Conservation (phyloP, 2,113 vertebrate species). For the Eptatretus burgeri region DNA sequence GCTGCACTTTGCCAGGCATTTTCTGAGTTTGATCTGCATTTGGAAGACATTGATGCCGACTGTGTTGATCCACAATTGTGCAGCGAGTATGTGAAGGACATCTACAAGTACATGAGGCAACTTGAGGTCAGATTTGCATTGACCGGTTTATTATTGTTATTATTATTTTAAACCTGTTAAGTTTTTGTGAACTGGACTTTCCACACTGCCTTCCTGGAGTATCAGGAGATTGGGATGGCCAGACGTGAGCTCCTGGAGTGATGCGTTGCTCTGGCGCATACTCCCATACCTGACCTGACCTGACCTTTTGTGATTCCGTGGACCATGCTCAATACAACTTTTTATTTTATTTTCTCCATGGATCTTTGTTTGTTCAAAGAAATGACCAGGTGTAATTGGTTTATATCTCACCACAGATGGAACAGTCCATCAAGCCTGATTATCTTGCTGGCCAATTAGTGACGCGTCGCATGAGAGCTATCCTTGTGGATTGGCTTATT, state of each 20-base stretch:
- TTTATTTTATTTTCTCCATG: too few species aligned
- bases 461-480: conserved; percentile 34
- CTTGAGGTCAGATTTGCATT: conserved; percentile 25
- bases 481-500: conserved; percentile 52
- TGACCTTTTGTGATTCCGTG: neutral
- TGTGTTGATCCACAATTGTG: conserved; percentile 30
- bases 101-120: conserved; percentile 33
- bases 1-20: conserved; percentile 31
- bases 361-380: too few species aligned
- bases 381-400: neutral
- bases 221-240: too few species aligned
- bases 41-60: conserved; percentile 28
- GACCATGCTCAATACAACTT: too few species aligned
- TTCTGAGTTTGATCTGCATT: conserved; percentile 25
- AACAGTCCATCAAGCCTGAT: conserved; percentile 20
- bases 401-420: conserved; percentile 16
- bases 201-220: too few species aligned
- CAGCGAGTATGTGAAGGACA: conserved; percentile 37
- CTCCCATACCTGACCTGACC: too few species aligned
- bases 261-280: too few species aligned
- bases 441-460: conserved; percentile 32
- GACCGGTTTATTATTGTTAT: neutral
- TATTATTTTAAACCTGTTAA: too few species aligned
- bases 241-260: too few species aligned
- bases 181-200: too few species aligned